Evolutionary conservation across 2,113 vertebrate species (phyloP), one percentile per base, ranked within the genome.

Genomic region (Crotophaga sulcirostris): DNA sequence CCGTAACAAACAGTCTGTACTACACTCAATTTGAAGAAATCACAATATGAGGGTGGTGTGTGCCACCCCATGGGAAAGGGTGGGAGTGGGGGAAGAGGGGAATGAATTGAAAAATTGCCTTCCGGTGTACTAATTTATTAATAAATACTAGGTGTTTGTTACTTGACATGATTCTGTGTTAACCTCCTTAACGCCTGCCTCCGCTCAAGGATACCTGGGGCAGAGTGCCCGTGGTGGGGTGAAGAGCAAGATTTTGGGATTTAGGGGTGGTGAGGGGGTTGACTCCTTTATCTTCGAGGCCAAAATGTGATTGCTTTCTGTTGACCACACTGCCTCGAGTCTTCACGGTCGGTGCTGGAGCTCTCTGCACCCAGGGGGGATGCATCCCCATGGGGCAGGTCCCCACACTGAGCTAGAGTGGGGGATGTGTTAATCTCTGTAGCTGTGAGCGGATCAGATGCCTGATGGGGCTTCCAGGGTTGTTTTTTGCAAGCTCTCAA

Each of bases 101-200:
- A 93, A 91, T 81, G 88, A 97, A 95, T 87, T 91, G 90, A 97
- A 94, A 98, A 97, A 97, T 98, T 98, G 98, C 98, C 98, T 98
- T 98, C 98, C 92, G 95, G 93, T 98, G 96, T 98, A 98, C 98
- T 98, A 98, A 98, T 98, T 98, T 98, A 98, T 98, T 98, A 98
- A 98, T 98, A 98, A 98, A 98, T 97, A 97, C 96, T 98, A 98
- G 98, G 96, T 98, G 98, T 98, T 98, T 98, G 97, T 98, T 98
- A 98, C 95, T 94, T 96, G 96, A 97, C 93, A 97, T 2, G 77
- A 73, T 89, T 91, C 93, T 82, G 89, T 5, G 36, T 96, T 94
- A 94, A 94, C 66, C 76, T 96, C 78, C 76, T 96, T 94, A 76
- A 82, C 67, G n/a, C 29, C 78, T 89, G 38, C 47, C 66, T 60